Conservation (phyloP, 2,113 vertebrate genomes). For the Sus scrofa region T2T-Sscrofa CM000817.6:150509001-150509500, state of each 20-base stretch:
- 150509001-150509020: neutral
- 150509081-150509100: constrained; percentile 3
- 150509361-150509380: neutral
- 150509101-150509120: neutral
- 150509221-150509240: neutral
- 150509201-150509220: neutral
- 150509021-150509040: neutral
- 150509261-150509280: neutral
- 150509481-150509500: no score
- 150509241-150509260: neutral
- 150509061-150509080: neutral
- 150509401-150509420: neutral
- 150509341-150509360: no score
- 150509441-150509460: neutral
- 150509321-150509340: no score
- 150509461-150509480: no score
- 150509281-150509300: no score
- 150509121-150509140: neutral
- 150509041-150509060: neutral
- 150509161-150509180: neutral
- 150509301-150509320: no score
- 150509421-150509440: neutral
- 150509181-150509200: neutral
- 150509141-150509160: neutral
- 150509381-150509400: neutral